These are phyloP conservation scores for Physeter macrocephalus DNA, from an alignment of 2,113 vertebrate species.

Conservation along the genomic window DNA sequence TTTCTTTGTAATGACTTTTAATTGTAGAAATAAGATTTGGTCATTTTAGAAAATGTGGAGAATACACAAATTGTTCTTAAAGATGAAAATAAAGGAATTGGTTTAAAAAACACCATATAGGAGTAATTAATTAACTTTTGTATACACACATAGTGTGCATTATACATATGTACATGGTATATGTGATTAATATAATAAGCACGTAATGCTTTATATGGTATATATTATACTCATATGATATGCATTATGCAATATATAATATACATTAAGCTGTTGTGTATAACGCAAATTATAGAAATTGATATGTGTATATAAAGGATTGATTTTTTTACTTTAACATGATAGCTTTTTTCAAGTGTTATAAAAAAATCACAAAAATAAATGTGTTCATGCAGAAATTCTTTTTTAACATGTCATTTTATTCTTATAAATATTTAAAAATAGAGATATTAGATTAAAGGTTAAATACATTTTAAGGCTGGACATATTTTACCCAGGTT, in stretches of 20 bases:
- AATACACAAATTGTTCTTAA: not conserved
- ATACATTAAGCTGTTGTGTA: not conserved
- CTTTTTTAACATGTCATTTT: not conserved
- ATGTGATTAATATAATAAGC: not conserved
- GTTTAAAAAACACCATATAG: not conserved
- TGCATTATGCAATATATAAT: not conserved
- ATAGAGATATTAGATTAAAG: not conserved
- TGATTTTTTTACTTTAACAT: not conserved
- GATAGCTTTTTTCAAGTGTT: not conserved
- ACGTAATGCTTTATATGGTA: not conserved
- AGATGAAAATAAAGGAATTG: not conserved
- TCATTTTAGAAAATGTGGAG: not conserved
- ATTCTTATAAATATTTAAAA: not conserved
- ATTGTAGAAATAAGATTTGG: not conserved
- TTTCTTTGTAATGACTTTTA: not conserved
- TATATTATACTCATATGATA: not conserved
- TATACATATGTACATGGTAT: not conserved
- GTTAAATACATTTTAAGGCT: not conserved
- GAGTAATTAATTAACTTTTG: not conserved
- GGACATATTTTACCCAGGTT: not conserved
- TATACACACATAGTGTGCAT: not conserved
- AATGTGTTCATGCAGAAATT: not conserved
- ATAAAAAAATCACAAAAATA: not conserved
- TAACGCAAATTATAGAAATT: not conserved
- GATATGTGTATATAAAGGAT: not conserved